Evolutionary conservation across 2,113 vertebrate genomes (phyloP), one percentile per base, ranked within the genome.

Genomic region (Podocnemis expansa): DNA sequence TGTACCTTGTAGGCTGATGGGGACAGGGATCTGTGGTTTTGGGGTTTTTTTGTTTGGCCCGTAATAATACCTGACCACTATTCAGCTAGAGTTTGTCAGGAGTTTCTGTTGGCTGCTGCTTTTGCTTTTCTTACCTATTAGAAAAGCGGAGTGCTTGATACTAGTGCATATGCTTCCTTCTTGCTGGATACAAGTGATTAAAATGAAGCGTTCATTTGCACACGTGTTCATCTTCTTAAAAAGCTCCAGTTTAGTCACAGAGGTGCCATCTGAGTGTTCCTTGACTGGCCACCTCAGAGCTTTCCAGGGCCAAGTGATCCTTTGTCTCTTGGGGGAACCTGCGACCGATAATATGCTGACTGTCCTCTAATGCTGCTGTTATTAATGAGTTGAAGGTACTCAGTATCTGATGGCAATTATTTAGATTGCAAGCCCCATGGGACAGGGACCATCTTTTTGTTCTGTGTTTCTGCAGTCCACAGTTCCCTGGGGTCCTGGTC

Each of bases 131-230:
- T 73, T 73, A 25, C 19, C 38, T 73, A 19, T 41, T 73, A 25
- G 70, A 21, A 12, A 73, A 43, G 67, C 19, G 67, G 67, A 41
- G 38, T 24, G 22, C 38, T 41, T 73, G 38, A 41, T 24, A n/a
- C 19, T 11, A 31, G 22, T 41, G n/a, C 19, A 73, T 24, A 19
- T 91, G 29, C 63, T 91, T 58, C 91, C 92, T 94, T 97, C 63
- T 89, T 73, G 31, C 22, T 54, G 90, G 89, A 93, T 93, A 73
- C 54, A 73, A 90, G 89, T 85, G 93, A 93, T 95, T 93, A 94
- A 88, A 92, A 6, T 90, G 89, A 91, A 95, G 73, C 16, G 11
- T 70, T 43, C 89, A 73, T 56, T 75, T 93, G 56, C 88, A 84
- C 80, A 45, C 60, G 94, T 93, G 84, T 80, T 97, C 49, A 82